phyloP scores from a whole-genome alignment of 2,113 vertebrate genomes.

The Psilopsiagon aurifrons region DNA sequence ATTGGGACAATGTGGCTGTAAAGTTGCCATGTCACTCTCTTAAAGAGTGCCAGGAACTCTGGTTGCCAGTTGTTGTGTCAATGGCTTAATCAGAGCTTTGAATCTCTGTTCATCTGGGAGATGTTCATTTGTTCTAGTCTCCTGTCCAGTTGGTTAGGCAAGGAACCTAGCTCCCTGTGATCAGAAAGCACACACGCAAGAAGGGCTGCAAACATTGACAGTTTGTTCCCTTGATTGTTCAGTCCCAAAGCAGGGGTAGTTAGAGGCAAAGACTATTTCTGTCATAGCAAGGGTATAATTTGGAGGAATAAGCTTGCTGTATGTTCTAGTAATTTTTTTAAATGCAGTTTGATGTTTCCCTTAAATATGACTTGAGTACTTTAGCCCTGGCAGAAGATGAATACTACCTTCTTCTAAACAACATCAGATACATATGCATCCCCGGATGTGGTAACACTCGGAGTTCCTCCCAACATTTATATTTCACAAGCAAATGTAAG shows the following conservation, averaged over 20 bases:
- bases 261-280: slow-evolving; percentile 37
- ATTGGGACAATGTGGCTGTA: slow-evolving; percentile 49
- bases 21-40: slow-evolving; percentile 5
- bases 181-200: neutral
- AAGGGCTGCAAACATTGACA: neutral
- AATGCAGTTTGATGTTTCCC: slow-evolving; percentile 17
- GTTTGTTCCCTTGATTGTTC: neutral
- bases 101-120: slow-evolving; percentile 1
- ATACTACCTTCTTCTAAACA: slow-evolving; percentile 9
- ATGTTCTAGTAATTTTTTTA: neutral
- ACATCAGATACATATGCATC: neutral
- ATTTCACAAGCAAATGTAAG: neutral
- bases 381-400: slow-evolving; percentile 45
- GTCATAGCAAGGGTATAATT: slow-evolving; percentile 41
- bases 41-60: slow-evolving; percentile 32
- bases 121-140: neutral
- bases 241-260: neutral
- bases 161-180: neutral
- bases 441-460: neutral
- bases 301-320: slow-evolving; percentile 28
- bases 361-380: slow-evolving; percentile 38
- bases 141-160: slow-evolving; percentile 16
- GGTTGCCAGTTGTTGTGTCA: slow-evolving; percentile 44
- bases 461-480: slow-evolving; percentile 26
- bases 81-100: slow-evolving; percentile 21